These are phyloP conservation scores for Chondrilla cf. caribensis DNA, from an alignment of 37 sponge, comb jelly and placozoan species.

Conservation along the genomic window DNA sequence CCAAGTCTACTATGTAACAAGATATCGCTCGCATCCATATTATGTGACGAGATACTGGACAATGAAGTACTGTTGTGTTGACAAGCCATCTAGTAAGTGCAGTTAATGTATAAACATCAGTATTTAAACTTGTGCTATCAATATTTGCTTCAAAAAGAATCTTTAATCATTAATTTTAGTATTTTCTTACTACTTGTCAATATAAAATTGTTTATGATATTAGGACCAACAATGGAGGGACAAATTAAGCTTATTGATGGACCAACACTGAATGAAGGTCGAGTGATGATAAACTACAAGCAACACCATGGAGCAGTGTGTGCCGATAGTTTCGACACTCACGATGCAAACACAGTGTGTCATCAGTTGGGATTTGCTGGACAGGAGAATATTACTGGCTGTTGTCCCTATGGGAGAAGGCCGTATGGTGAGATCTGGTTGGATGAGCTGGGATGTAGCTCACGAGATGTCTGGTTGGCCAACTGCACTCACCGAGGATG, in stretches of 20 bases:
- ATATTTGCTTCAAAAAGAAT: too few species aligned
- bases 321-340: not conserved
- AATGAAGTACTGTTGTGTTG: too few species aligned
- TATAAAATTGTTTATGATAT: too few species aligned
- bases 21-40: too few species aligned
- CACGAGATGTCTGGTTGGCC: not conserved
- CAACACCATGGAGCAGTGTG: not conserved
- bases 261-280: not conserved
- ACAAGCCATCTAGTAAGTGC: too few species aligned
- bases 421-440: slow-evolving; percentile 7
- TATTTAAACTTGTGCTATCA: too few species aligned
- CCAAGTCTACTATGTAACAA: too few species aligned
- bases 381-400: not conserved
- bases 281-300: not conserved
- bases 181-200: too few species aligned
- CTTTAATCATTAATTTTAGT: too few species aligned
- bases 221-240: not conserved
- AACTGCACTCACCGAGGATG: slow-evolving; percentile 20
- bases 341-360: not conserved
- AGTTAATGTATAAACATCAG: too few species aligned
- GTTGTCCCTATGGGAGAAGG: not conserved
- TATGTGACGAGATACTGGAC: too few species aligned
- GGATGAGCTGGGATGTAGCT: not conserved
- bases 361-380: slow-evolving; percentile 26
- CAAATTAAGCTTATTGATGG: not conserved